phyloP scores from a whole-genome alignment of 2,113 vertebrate genomes.

The Odontophorus gujanensis region DNA sequence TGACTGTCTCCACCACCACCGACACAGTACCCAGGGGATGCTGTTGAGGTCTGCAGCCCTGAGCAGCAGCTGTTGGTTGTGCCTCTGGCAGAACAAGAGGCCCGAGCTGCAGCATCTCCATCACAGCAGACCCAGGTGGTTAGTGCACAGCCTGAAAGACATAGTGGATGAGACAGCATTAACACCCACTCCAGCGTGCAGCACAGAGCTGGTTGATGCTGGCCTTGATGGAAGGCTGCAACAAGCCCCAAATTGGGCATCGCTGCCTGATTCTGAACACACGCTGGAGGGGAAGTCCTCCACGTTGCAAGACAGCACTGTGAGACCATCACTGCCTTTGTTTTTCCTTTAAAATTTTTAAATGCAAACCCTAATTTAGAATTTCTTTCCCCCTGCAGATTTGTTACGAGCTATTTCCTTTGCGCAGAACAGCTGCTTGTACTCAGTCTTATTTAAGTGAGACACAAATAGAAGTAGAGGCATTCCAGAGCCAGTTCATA shows the following conservation, averaged over 20 bases:
- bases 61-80: not conserved
- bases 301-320: not conserved
- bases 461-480: conserved; percentile 24
- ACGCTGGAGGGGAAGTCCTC: not conserved
- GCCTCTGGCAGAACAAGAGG: not conserved
- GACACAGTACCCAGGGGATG: fast-evolving
- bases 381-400: not conserved
- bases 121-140: not conserved
- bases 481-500: not conserved
- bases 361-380: not conserved
- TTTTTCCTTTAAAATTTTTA: not conserved
- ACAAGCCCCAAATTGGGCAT: not conserved
- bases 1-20: fast-evolving
- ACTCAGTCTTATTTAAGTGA: conserved; percentile 39
- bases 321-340: not conserved
- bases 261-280: not conserved
- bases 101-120: not conserved
- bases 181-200: not conserved
- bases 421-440: conserved; percentile 13
- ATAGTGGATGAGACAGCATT: not conserved
- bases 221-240: not conserved
- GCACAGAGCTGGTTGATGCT: not conserved
- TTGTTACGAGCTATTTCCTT: not conserved
- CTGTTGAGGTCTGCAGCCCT: not conserved
- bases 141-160: not conserved